phyloP scores from a whole-genome alignment of 2,797 vertebrate species.

The Dallia pectoralis region DNA sequence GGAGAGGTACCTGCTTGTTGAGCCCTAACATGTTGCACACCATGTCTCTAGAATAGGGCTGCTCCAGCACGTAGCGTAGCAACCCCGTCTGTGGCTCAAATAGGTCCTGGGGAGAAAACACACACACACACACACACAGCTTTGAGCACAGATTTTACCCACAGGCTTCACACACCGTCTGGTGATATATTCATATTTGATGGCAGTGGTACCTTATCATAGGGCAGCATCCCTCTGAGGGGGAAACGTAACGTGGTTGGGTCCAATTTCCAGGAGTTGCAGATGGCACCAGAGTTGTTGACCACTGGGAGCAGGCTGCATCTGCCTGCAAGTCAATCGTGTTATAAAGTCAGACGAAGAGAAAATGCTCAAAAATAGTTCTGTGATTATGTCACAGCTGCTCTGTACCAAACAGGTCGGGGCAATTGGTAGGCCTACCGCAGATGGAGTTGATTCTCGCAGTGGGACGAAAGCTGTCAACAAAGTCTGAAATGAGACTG shows the following conservation, averaged over 20 bases:
- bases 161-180: not conserved
- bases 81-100: constrained; percentile 98
- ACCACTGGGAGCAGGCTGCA: constrained; percentile 97
- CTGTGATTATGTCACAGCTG: not conserved
- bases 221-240: constrained; percentile 92
- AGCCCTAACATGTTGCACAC: constrained; percentile 99
- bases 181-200: not conserved
- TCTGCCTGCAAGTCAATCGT: constrained; percentile 74
- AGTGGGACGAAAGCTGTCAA: constrained; percentile 97
- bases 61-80: constrained; percentile 96
- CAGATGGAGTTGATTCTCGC: constrained; percentile 99
- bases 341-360: not conserved
- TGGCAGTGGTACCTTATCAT: constrained; percentile 85
- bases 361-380: not conserved
- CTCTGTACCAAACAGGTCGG: not conserved
- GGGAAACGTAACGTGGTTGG: constrained; percentile 94
- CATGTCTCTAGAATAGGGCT: constrained; percentile 99
- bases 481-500: constrained; percentile 95
- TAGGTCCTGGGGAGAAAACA: constrained; percentile 83
- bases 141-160: not conserved
- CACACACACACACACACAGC: not conserved
- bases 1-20: constrained; percentile 94
- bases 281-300: constrained; percentile 98
- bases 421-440: constrained; percentile 74
- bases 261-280: constrained; percentile 98